Base-by-base conservation (phyloP, 1,140 invertebrate species). In the Heliothis virescens region DNA sequence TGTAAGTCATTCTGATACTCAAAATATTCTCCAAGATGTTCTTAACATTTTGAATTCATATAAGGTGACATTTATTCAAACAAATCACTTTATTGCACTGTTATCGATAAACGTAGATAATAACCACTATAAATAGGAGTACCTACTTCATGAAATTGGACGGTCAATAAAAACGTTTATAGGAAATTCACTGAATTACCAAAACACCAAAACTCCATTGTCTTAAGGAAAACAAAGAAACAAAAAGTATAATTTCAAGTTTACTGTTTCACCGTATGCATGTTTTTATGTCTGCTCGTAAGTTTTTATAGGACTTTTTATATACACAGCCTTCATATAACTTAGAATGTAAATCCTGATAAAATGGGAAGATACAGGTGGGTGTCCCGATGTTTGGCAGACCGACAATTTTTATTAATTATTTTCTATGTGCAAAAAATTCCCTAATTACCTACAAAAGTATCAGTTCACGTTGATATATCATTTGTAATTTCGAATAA, bases 281-380 rank as follows among this genome's bases (percentile, higher is more conserved):
- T 67, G 16, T 76, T 62, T 76, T 80, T 77, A 81, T 81, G 65
- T 47, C 3, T 4, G 53, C 55, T 81, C 74, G 74, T 81, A 81
- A 72, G 67, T 55, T 81, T 77, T 81, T 81, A 81, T 81, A 53
- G 34, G 18, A 47, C 63, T 69, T 81, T 72, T 77, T 77, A 74
- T 74, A 62, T 59, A 74, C 16, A 74, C 41, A 60, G 72, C 34
- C 62, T 34, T 16, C 53, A 52, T 74, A 50, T 74, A 60, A 60
- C 41, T 47, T 60, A 13, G 69, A 26, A 15, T 62, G 55, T 65
- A 65, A 60, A 74, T 60, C 12, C 41, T 9, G 11, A 48, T 74
- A 50, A 21, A 62, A 50, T 62, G 72, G 57, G 15, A 1, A 69
- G 3, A n/a, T 15, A 26, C 21, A 12, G 47, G 9, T 11, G 11